Percentiles rank a stretch among this genome's conserved stretches.
These are phyloP conservation scores for Pterostichus niger DNA, from an alignment of 2,888 invertebrate species.

Conservation along the genomic window DNA sequence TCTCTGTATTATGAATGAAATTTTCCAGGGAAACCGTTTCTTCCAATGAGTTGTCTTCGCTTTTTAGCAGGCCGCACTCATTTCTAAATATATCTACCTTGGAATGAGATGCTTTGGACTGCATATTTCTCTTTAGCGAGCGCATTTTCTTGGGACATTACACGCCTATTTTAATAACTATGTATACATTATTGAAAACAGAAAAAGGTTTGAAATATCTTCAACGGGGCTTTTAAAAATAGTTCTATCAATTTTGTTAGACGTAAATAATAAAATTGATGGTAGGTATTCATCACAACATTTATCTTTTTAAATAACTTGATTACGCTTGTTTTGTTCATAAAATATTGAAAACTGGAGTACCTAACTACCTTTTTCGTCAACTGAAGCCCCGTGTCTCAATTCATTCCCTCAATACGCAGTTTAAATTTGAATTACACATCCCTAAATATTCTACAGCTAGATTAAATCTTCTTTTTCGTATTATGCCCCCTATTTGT, in stretches of 20 bases:
- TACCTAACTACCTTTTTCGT: no score
- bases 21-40: slow-evolving; percentile 53
- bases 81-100: slow-evolving; percentile 64
- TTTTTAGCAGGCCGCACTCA: slow-evolving; percentile 63
- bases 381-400: no score
- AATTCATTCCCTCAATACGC: no score
- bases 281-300: neutral
- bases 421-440: no score
- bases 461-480: no score
- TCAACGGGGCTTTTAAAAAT: neutral
- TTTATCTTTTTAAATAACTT: slow-evolving; percentile 7
- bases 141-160: slow-evolving; percentile 39
- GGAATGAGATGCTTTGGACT: slow-evolving; percentile 55
- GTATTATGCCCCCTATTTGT: no score
- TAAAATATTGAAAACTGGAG: no score
- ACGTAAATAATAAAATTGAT: slow-evolving; percentile 1
- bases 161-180: slow-evolving; percentile 42
- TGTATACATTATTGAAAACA: neutral
- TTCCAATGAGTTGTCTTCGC: slow-evolving; percentile 56
- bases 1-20: slow-evolving; percentile 49
- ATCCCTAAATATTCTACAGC: no score
- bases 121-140: slow-evolving; percentile 57
- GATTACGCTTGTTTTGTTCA: no score
- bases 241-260: neutral
- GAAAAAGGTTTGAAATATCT: neutral